Conservation (phyloP, 2,113 vertebrate genomes). For the Pteropus alecto region DNA sequence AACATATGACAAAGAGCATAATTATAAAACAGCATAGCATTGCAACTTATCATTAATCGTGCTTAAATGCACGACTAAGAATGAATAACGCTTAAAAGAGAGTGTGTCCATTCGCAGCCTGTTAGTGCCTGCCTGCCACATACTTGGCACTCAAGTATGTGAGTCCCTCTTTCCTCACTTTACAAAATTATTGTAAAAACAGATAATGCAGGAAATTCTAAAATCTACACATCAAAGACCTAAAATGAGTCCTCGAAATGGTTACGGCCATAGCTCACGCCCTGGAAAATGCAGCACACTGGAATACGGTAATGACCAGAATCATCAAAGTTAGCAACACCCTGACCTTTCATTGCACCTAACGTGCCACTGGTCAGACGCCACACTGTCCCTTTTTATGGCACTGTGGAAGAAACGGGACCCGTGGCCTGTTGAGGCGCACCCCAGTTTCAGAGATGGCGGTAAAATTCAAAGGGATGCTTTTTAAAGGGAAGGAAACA, state of each 20-base stretch:
- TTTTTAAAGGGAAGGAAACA: not conserved
- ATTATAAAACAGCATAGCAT: not conserved
- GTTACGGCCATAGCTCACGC: accelerated
- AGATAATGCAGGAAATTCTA: not conserved
- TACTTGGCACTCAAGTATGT: accelerated
- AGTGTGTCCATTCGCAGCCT: not conserved
- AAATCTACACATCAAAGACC: not conserved
- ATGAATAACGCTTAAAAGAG: not conserved
- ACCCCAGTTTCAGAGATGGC: accelerated
- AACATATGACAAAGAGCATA: not conserved
- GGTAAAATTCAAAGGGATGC: not conserved
- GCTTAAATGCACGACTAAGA: not conserved
- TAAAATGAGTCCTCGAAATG: not conserved
- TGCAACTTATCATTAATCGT: not conserved
- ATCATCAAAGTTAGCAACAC: not conserved
- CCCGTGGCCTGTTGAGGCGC: not conserved
- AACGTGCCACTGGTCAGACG: not conserved
- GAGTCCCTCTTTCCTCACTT: not conserved
- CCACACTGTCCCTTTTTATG: accelerated
- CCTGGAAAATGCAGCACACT: accelerated
- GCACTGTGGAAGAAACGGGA: not conserved
- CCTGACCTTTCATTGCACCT: accelerated
- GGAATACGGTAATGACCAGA: not conserved
- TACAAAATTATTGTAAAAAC: not conserved
- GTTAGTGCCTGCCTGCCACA: accelerated